A percentile compares a stretch with the other conserved stretches of the same genome.
Evolutionary conservation across 2,113 vertebrate genomes (phyloP).

Genomic region (Melanostigma gelatinosum): DNA sequence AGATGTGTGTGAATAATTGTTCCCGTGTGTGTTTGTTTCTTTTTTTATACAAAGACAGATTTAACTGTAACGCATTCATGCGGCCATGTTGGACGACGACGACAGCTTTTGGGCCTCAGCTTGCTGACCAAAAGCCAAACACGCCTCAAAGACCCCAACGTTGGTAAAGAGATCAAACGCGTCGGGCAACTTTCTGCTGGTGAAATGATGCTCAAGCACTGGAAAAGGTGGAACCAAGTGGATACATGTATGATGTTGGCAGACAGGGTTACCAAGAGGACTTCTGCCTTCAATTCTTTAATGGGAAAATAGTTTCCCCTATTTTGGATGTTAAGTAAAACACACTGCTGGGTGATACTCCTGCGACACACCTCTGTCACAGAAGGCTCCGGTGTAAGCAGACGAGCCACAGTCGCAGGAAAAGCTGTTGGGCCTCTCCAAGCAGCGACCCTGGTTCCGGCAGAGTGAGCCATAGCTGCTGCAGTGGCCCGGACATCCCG

Average conservation of each 20-base stretch:
- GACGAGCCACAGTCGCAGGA: constrained; percentile 90
- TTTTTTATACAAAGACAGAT: no score
- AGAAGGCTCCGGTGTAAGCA: constrained; percentile 89
- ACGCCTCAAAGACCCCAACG: no score
- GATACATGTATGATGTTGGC: not conserved
- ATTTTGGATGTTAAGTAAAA: not conserved
- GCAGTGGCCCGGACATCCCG: constrained; percentile 93
- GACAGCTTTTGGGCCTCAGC: not conserved
- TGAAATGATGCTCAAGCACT: not conserved
- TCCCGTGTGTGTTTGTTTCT: no score
- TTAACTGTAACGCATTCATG: not conserved
- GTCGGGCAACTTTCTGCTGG: no score
- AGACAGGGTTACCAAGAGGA: not conserved
- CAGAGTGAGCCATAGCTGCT: constrained; percentile 93
- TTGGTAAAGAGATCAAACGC: not conserved
- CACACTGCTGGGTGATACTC: not conserved
- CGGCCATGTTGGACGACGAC: not conserved
- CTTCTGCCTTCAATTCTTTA: not conserved
- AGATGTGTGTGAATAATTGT: no score
- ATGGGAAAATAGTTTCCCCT: not conserved
- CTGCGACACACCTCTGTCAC: constrained; percentile 84
- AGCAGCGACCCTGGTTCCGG: constrained; percentile 88
- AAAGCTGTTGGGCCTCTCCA: constrained; percentile 88
- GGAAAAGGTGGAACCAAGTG: not conserved
- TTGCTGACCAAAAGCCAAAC: not conserved